Evolutionary conservation across 2,797 vertebrate species (phyloP).

Genomic region (Toxotes lorentzi): DNA sequence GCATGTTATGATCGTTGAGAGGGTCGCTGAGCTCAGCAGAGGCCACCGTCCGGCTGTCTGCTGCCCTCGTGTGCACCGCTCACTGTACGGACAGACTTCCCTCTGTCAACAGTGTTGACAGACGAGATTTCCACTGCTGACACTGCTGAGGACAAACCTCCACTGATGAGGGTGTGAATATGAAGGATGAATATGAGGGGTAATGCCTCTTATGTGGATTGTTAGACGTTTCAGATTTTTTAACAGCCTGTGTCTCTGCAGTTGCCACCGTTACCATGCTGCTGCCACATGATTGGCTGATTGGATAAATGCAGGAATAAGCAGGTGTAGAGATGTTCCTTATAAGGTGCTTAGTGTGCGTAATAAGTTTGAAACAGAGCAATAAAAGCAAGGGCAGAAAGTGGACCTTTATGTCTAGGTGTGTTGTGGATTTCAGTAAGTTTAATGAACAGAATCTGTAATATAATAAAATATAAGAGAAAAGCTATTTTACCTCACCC

Average conservation of each 20-base stretch:
- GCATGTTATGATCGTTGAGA: constrained; percentile 34
- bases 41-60: constrained; percentile 59
- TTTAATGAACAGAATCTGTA: background rate
- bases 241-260: background rate
- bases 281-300: background rate
- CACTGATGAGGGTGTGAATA: constrained; percentile 13
- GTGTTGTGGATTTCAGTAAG: background rate
- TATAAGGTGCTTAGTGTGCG: background rate
- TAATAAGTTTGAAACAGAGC: background rate
- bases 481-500: constrained; percentile 25
- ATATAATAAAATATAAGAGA: background rate
- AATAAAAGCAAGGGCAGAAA: too few species aligned
- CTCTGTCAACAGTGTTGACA: constrained; percentile 48
- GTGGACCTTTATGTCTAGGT: too few species aligned
- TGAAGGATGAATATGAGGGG: constrained; percentile 4
- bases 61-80: constrained; percentile 72
- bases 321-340: background rate
- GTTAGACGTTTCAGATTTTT: background rate
- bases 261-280: background rate
- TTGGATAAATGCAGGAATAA: background rate
- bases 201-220: background rate
- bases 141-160: constrained; percentile 19
- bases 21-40: constrained; percentile 59
- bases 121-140: constrained; percentile 43
- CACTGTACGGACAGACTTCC: constrained; percentile 51